Conservation (phyloP, 2,113 vertebrate genomes). For the Carlito syrichta region DNA sequence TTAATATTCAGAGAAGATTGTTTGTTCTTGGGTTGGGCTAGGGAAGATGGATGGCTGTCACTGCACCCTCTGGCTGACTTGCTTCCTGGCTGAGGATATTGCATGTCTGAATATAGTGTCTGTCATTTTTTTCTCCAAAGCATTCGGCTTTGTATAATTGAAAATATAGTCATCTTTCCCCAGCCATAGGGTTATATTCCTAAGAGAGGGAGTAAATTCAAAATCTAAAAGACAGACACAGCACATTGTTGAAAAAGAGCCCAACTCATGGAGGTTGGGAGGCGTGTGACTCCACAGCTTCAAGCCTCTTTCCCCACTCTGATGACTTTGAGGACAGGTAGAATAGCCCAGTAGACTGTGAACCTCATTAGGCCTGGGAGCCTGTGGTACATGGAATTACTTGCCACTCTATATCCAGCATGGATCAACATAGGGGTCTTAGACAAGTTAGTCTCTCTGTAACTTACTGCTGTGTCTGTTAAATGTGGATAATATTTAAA, state of each 20-base stretch:
- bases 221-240: not conserved
- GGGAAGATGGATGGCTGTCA: not conserved
- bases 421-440: no score
- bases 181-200: not conserved
- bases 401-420: not conserved
- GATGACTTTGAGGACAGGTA: not conserved
- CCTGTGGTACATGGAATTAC: not conserved
- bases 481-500: no score
- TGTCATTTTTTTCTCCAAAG: constrained; percentile 2
- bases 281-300: not conserved
- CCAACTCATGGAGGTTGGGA: not conserved
- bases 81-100: constrained; percentile 47
- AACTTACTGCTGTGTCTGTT: no score
- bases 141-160: constrained; percentile 29
- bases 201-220: not conserved
- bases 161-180: constrained; percentile 47
- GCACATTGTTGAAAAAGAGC: not conserved
- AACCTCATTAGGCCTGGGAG: not conserved
- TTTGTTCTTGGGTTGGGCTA: constrained; percentile 14
- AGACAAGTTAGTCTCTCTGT: no score
- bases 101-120: constrained; percentile 24
- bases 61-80: not conserved
- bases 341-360: not conserved
- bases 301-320: not conserved
- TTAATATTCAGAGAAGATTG: constrained; percentile 56